Conservation (phyloP, 2,113 vertebrate genomes). For the Diphyllodes magnificus region DNA sequence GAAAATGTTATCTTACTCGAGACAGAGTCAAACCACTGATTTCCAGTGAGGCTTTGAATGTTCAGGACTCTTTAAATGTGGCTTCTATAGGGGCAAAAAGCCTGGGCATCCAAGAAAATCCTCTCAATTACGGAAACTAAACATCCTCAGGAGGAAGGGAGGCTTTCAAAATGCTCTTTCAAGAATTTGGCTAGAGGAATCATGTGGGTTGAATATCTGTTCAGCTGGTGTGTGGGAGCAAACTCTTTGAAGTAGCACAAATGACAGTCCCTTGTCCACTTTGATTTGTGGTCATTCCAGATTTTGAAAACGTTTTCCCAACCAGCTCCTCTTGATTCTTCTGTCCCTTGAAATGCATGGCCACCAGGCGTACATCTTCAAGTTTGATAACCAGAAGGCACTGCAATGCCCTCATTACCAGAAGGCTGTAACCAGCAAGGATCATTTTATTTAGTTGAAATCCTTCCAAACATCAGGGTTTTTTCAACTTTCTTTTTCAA, state of each 20-base stretch:
- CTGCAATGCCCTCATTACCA: accelerated
- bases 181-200: neutral
- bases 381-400: neutral
- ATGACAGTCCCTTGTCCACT: neutral
- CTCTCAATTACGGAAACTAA: neutral
- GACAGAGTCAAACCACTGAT: neutral
- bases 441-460: neutral
- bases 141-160: neutral
- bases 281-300: neutral
- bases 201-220: neutral
- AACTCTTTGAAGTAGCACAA: neutral
- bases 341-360: accelerated
- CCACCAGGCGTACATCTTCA: neutral
- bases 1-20: neutral
- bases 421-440: neutral
- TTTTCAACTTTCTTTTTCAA: neutral
- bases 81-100: neutral
- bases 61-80: neutral
- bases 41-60: neutral
- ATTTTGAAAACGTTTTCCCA: neutral
- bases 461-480: neutral
- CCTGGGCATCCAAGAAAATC: neutral
- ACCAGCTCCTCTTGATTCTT: neutral
- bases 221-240: neutral
- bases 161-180: neutral